Evolutionary conservation across 2,113 vertebrate genomes (phyloP), one percentile per base, ranked within the genome.

Genomic region (Pyrgilauda ruficollis): DNA sequence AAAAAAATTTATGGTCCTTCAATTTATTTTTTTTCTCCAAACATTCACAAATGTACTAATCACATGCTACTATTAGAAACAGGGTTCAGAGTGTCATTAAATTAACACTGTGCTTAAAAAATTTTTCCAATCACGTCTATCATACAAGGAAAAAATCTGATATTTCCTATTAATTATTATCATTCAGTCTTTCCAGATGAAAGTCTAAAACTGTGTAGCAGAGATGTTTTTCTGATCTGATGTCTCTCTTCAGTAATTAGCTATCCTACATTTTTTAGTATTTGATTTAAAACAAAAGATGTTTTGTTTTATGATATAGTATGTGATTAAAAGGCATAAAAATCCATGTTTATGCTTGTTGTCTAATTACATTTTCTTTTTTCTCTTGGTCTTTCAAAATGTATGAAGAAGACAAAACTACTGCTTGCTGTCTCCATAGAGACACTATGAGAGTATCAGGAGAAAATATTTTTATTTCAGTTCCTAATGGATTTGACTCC

Each of bases 401-500:
- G 11, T 66, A 79, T 87, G 84, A 90, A 80, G 59, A 84, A 82
- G 80, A 82, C 64, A 94, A 92, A 96, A 78, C 56, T 94, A n/a
- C 50, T 80, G 22, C 73, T 89, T 10, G 23, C 66, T 66, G 84
- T 96, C 86, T 94, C 95, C 88, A 93, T 95, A 96, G 93, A 93
- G 95, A 97, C 84, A 89, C 43, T 49, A 72, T 59, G 70, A 93
- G 63, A 95, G 76, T 82, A 94, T 80, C 84, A 90, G 46, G 50
- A 91, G 86, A 91, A 97, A 95, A 96, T n/a, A 93, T 86, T 96
- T 96, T 94, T 94, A 89, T 89, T 97, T 93, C 64, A 89, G 49
- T 70, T 76, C 31, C 73, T 89, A 96, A 95, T 84, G 53, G 59
- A 96, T 97, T 96, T 96, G 59, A 68, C 74, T 96, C 47, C 90